Base-by-base conservation (phyloP, 1,140 invertebrate species). In the Cecropterus lyciades region DNA sequence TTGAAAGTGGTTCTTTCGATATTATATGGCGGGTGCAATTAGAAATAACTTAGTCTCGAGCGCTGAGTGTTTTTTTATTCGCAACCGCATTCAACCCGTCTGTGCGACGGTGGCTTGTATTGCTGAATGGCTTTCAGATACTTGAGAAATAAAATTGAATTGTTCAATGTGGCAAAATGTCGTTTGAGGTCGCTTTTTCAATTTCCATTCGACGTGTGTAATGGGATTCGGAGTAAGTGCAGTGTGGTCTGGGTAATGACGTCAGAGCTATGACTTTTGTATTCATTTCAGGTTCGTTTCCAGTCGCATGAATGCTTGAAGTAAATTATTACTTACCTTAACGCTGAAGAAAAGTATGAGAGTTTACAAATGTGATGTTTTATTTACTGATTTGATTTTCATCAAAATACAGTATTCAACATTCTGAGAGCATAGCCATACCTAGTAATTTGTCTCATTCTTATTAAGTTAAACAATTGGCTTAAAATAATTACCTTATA, bases 141-240 rank as follows among this genome's bases (percentile, higher is more conserved):
- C 46, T 63, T 63, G 59, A 62, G 59, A 62, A 62, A 62, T 51
- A 30, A 49, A 62, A 62, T 62, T 62, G 57, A 49, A 62, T 62
- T 62, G 57, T 33, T 62, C 45, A 62, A 62, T 62, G 57, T 62
- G 51, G 57, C 46, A 24, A 49, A 51, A 51, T 24, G 46, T 15
- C 30, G 17, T 62, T 62, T 62, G 57, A 9, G 57, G 57, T 46
- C 46, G 43, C 20, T 46, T 46, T 59, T 48, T 59, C 15, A 11
- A 30, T 27, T 24, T 4, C 27, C 27, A 45, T 17, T 59, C 13
- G 40, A 43, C 13, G 40, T 43, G 14, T 43, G 40, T 43, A 43
- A 43, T 43, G 40, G 40, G 5, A 14, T 43, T 43, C 40, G 13
- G 5, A 14, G n/a, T 43, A 37, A 37, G 10, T 37, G 33, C 1